These are phyloP conservation scores for Strigamia crassipes DNA, from an alignment of 2,888 invertebrate genomes.

Conservation along the genomic window DNA sequence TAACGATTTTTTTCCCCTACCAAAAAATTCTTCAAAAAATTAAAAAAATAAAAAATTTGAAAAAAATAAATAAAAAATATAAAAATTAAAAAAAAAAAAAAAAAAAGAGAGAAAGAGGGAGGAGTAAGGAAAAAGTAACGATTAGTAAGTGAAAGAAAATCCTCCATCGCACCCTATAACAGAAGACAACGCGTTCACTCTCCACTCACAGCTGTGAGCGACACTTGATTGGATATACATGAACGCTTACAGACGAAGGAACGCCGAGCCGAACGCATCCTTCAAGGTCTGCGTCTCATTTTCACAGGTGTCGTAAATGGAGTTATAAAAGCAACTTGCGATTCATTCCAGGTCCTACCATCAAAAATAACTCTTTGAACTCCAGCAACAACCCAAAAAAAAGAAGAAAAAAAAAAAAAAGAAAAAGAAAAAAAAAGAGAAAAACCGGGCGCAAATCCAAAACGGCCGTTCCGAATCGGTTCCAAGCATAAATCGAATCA, in stretches of 20 bases:
- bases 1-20: background rate
- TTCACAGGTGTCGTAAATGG: constrained; percentile 21
- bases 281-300: constrained; percentile 16
- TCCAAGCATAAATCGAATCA: background rate
- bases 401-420: background rate
- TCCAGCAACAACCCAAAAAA: background rate
- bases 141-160: constrained; percentile 7
- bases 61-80: background rate
- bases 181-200: background rate
- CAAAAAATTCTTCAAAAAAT: background rate
- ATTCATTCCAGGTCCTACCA: background rate
- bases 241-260: constrained; percentile 10
- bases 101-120: background rate
- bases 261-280: background rate
- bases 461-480: background rate
- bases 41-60: background rate
- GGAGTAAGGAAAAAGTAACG: background rate
- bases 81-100: background rate
- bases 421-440: background rate
- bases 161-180: background rate
- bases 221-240: constrained; percentile 16
- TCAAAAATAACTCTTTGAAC: constrained; percentile 8
- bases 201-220: constrained; percentile 21
- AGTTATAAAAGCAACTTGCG: background rate
- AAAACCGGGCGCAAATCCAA: constrained; percentile 26